Evolutionary conservation across 1,140 invertebrate genomes (phyloP).

Genomic region (Drosophila cardini): DNA sequence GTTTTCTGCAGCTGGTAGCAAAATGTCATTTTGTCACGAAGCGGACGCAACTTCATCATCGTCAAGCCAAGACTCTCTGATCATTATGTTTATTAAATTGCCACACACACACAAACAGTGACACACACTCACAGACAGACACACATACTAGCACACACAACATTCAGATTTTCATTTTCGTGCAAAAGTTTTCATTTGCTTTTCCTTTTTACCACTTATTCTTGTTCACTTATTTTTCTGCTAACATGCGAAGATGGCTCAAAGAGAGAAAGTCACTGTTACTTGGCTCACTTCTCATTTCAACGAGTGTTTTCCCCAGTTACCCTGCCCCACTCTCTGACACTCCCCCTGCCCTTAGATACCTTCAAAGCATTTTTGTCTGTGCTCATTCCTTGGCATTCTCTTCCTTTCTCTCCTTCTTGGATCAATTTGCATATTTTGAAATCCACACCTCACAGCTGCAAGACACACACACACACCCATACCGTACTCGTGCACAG

Average conservation of each 20-base stretch:
- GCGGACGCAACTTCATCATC: conserved; percentile 59
- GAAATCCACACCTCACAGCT: conserved; percentile 16
- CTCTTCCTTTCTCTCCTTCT: neutral
- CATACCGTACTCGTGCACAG: conserved; percentile 41
- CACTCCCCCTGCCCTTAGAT: neutral
- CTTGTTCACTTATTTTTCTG: conserved; percentile 5
- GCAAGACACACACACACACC: conserved; percentile 22
- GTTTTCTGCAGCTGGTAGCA: conserved; percentile 43
- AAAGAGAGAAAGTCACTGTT: conserved; percentile 34
- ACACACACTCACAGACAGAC: conserved; percentile 9
- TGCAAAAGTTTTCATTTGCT: conserved; percentile 40
- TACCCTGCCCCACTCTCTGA: neutral
- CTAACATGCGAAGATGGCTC: conserved; percentile 1
- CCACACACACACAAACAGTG: conserved; percentile 26
- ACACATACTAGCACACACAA: conserved; percentile 13
- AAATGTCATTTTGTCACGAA: conserved; percentile 82
- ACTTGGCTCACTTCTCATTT: conserved; percentile 29
- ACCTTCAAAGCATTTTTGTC: conserved; percentile 17
- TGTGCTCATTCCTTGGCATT: neutral
- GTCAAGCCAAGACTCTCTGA: conserved; percentile 31
- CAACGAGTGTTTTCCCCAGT: neutral
- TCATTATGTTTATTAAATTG: conserved; percentile 78
- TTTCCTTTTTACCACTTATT: conserved; percentile 19
- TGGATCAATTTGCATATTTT: conserved; percentile 63
- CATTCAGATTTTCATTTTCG: conserved; percentile 45